These are phyloP conservation scores for Pyrochroa serraticornis DNA, from an alignment of 2,888 invertebrate genomes.

Conservation along the genomic window DNA sequence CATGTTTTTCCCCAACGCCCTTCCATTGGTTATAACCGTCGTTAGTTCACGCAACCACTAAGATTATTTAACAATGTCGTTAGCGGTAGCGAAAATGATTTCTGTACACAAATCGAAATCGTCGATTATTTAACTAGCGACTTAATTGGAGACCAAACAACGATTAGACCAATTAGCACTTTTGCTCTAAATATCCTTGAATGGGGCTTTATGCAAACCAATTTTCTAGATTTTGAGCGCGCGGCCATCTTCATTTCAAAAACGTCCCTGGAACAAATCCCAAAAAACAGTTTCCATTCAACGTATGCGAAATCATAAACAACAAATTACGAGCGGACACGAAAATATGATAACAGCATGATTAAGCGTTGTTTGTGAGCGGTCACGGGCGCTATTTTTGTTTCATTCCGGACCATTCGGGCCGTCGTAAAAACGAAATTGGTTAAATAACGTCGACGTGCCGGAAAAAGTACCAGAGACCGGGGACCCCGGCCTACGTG, in stretches of 20 bases:
- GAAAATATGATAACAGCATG: not conserved
- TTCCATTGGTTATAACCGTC: too few species aligned
- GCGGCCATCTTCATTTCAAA: not conserved
- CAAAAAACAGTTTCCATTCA: not conserved
- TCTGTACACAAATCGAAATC: slow-evolving; percentile 3
- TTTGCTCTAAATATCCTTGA: not conserved
- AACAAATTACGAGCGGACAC: not conserved
- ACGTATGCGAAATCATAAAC: not conserved
- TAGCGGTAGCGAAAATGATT: slow-evolving; percentile 1
- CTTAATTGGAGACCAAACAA: slow-evolving; percentile 2
- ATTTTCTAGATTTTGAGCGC: not conserved
- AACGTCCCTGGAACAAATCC: not conserved
- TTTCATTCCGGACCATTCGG: not conserved
- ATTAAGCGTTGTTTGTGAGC: not conserved
- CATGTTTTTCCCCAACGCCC: too few species aligned
- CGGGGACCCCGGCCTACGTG: slow-evolving; percentile 28
- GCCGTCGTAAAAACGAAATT: not conserved
- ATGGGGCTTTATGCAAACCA: not conserved
- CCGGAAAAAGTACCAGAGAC: slow-evolving; percentile 11
- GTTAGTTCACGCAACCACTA: too few species aligned
- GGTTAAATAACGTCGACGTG: too few species aligned
- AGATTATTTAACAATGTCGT: slow-evolving; percentile 4
- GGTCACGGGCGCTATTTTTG: not conserved
- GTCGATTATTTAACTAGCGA: not conserved
- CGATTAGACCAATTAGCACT: not conserved